Conservation (phyloP, 2,797 vertebrate species). For the Coilia nasus region DNA sequence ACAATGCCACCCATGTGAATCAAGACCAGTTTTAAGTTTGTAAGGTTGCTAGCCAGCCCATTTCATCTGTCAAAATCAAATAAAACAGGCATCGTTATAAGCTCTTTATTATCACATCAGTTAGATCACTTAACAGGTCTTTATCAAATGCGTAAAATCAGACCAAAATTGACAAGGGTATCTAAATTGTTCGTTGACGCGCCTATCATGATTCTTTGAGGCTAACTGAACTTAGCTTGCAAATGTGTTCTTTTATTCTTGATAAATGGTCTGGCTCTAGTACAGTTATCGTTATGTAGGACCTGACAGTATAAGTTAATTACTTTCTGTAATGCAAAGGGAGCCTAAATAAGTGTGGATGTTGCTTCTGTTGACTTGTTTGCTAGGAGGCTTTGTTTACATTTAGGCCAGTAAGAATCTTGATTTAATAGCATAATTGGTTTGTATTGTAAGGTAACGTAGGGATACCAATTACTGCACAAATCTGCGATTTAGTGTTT, state of each 20-base stretch:
- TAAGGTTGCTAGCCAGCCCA: not conserved
- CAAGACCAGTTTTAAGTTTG: not conserved
- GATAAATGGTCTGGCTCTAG: not conserved
- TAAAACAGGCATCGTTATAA: not conserved
- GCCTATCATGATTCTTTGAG: not conserved
- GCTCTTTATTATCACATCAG: not conserved
- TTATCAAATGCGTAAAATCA: not conserved
- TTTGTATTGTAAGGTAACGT: too few relatives aligned
- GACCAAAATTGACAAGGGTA: not conserved
- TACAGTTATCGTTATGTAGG: not conserved
- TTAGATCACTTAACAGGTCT: not conserved
- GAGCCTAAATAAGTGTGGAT: not conserved
- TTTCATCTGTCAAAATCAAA: not conserved
- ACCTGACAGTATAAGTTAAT: not conserved
- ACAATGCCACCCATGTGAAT: constrained; percentile 10
- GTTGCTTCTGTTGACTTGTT: not conserved
- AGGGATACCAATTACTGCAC: too few relatives aligned
- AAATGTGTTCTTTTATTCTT: not conserved
- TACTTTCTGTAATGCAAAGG: not conserved
- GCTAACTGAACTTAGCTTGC: not conserved
- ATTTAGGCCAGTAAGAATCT: too few relatives aligned
- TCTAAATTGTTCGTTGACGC: not conserved
- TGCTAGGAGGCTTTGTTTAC: not conserved
- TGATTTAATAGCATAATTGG: too few relatives aligned
- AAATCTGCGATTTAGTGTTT: too few relatives aligned